Base-by-base conservation (phyloP, 2,113 vertebrate species). In the Brienomyrus brachyistius region DNA sequence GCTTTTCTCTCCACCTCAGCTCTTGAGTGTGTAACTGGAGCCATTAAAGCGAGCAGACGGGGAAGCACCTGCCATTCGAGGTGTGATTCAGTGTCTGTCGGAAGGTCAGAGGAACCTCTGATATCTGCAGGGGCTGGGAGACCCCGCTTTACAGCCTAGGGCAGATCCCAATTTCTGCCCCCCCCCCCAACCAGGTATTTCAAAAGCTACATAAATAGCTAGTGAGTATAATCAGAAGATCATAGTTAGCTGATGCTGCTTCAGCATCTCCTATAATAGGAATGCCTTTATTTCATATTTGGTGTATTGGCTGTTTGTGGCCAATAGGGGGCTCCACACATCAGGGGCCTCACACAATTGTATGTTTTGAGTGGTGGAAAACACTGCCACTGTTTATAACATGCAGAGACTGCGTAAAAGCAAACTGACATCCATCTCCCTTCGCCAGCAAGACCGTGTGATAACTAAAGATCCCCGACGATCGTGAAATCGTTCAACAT, bases 1-100 rank as follows among this genome's bases (percentile, higher is more conserved):
- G 43, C 82, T 84, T 86, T 86, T 86, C 47, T 86, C 47, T 84
- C 47, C 84, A 50, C 84, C 84, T 51, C 84, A 86, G 50, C 50
- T 85, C 40, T 50, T 86, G n/a, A 50, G 50, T 54, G n/a, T 86
- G 50, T 51, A 86, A 86, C 21, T 54, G 84, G 84, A 86, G 84
- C 10, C 27, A 86, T 86, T 52, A 86, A 52, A 86, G 10, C 1
- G 1, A 54, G 47, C n/a, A 10, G 47, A 13, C 50, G 50, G 21
- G n/a, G n/a, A 86, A 27, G 47, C 48, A 86, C 47, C 84, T 86
- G 84, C 27, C 84, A 50, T 35, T 86, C 50, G 23, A n/a, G 50
- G 84, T 15, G 47, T 50, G 47, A 50, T 86, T 86, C 50, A 86
- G 21, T 27, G 19, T 86, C 48, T 86, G 47, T 11, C 13, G 23